These are phyloP conservation scores for Orgyia antiqua DNA, from an alignment of 2,888 invertebrate species.

Conservation along the genomic window DNA sequence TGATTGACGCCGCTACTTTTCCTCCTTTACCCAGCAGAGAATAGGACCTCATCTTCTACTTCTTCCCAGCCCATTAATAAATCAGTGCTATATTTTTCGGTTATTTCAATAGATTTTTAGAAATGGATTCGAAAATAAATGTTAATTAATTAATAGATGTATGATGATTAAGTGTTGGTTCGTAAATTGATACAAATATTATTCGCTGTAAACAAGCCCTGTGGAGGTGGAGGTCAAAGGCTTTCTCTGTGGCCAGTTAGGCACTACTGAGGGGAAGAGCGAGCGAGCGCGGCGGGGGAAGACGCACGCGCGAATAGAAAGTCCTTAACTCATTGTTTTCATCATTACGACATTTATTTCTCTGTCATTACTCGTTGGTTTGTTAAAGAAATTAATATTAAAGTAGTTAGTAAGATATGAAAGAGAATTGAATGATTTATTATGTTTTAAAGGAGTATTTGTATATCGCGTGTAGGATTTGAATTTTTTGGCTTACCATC, in stretches of 20 bases:
- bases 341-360: conserved; percentile 68
- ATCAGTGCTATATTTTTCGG: too few relatives aligned
- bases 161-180: conserved; percentile 29
- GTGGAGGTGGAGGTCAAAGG: conserved; percentile 67
- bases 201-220: conserved; percentile 50
- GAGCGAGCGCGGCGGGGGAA: conserved; percentile 27
- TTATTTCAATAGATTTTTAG: too few relatives aligned
- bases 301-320: conserved; percentile 61
- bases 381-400: too few relatives aligned
- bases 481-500: too few relatives aligned
- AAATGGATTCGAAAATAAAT: too few relatives aligned
- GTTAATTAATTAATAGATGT: too few relatives aligned
- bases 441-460: too few relatives aligned
- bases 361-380: conserved; percentile 54
- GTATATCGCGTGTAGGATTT: too few relatives aligned
- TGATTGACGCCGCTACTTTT: too few relatives aligned
- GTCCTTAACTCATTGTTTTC: conserved; percentile 66
- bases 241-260: conserved; percentile 60
- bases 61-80: too few relatives aligned
- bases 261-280: conserved; percentile 31
- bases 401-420: conserved; percentile 14
- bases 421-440: conserved; percentile 10
- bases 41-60: too few relatives aligned
- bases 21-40: too few relatives aligned
- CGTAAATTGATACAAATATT: conserved; percentile 49